phyloP scores from a whole-genome alignment of 2,113 vertebrate genomes.

The Sphaerodactylus townsendi region DNA sequence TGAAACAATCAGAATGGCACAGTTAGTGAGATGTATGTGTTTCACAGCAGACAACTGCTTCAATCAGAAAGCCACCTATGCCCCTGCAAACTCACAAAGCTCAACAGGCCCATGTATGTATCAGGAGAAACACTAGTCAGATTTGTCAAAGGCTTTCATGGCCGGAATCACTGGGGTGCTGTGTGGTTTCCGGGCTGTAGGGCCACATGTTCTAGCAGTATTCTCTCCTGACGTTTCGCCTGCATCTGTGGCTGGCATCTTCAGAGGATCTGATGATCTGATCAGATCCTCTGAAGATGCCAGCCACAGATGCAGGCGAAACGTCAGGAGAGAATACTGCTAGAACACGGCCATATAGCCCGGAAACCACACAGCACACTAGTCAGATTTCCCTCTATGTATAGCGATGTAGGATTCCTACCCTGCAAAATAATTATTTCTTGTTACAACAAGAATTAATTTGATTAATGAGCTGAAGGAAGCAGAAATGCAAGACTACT shows the following conservation, averaged over 20 bases:
- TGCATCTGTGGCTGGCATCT: no score
- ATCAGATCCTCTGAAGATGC: no score
- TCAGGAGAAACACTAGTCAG: not conserved
- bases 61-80: constrained; percentile 9
- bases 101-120: not conserved
- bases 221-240: no score
- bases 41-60: constrained; percentile 16
- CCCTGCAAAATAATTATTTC: constrained; percentile 1
- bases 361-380: no score
- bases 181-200: no score
- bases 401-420: not conserved
- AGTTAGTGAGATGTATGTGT: constrained; percentile 31
- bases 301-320: no score
- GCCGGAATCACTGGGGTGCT: no score
- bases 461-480: not conserved
- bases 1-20: constrained; percentile 55
- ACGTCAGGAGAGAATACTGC: no score
- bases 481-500: not conserved
- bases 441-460: not conserved
- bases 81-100: not conserved
- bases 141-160: no score
- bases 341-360: no score
- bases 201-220: no score
- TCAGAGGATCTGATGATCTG: no score
- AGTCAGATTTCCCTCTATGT: not conserved